Conservation (phyloP, 2,113 vertebrate genomes). For the Saguinus imperator region DNA sequence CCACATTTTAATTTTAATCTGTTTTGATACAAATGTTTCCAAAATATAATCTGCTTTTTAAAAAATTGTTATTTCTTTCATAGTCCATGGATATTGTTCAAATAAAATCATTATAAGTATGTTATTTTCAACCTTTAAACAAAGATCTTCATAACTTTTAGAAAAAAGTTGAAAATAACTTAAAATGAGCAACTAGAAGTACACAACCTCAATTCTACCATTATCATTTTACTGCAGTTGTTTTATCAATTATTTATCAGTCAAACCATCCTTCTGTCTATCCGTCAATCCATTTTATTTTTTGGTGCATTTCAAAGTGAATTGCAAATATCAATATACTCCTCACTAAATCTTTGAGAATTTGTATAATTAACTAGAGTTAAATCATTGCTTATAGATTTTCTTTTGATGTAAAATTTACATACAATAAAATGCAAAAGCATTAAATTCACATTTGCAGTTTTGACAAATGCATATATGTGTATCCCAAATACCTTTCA, state of each 20-base stretch:
- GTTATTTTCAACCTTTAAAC: slow-evolving; percentile 10
- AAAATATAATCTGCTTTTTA: not conserved
- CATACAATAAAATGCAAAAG: not conserved
- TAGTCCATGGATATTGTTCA: not conserved
- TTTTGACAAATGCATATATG: not conserved
- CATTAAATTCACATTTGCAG: not conserved
- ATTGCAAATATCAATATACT: not conserved
- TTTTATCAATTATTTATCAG: not conserved
- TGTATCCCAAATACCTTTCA: not conserved
- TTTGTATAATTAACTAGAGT: not conserved
- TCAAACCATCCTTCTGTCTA: not conserved
- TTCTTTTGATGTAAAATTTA: not conserved
- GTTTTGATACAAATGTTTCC: not conserved
- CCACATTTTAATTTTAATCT: slow-evolving; percentile 1
- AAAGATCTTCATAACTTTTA: not conserved
- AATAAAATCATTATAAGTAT: not conserved
- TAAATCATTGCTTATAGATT: slow-evolving; percentile 20
- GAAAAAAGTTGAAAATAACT: not conserved
- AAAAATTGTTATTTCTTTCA: slow-evolving; percentile 6
- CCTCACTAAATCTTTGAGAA: not conserved
- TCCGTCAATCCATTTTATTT: not conserved
- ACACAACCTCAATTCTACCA: not conserved
- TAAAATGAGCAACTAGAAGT: not conserved
- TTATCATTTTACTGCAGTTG: not conserved
- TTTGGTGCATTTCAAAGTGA: not conserved